Base-by-base conservation (phyloP, 2,113 vertebrate genomes). In the Potamarius usumacintae region DNA sequence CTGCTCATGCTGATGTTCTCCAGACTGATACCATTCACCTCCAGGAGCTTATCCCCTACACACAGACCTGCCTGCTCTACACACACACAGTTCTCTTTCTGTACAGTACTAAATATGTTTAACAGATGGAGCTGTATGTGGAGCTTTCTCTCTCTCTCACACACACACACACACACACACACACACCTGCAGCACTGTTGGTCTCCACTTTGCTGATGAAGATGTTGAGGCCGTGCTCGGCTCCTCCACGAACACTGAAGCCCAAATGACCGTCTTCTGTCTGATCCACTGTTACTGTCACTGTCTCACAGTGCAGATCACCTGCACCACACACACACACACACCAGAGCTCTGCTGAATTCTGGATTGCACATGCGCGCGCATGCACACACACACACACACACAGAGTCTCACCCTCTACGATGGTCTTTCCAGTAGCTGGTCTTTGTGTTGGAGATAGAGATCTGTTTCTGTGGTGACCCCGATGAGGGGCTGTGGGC, bases 1-100 rank as follows among this genome's bases (percentile, higher is more conserved):
- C 97, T 99, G 94, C 97, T 97, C 97, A 99, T 99, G 48, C 97
- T 99, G 95, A 98, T 97, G 93, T 95, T 99, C 93, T 99, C 97
- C 90, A 99, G 93, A 90, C 97, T 98, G 88, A 99, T 93, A 0
- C 97, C 97, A 0, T 99, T 99, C 92, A 99, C 98, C 91, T 99
- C 98, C 0, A 99, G 95, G 92, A 99, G 96, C 94, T 98, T 97
- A 93, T 99, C 98, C 0, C 98, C 98, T 71, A 99, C 96, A 7
- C 95, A 96, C 84, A 99, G 93, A 82, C 98, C 98, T 0, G 98
- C 96, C 88, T 94, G 94, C 87, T 96, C 98, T 99, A 84, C 34
- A 86, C 87, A 87, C 60, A 81, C 62, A 87, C 81, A 81, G 55
- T 81, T 60, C 17, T 12, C 9, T 80, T 7, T 34, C 30, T 60